Percentiles rank a stretch among this genome's conserved stretches.
phyloP scores from a whole-genome alignment of 2,888 invertebrate genomes.

The Dryadula phaetusa region DNA sequence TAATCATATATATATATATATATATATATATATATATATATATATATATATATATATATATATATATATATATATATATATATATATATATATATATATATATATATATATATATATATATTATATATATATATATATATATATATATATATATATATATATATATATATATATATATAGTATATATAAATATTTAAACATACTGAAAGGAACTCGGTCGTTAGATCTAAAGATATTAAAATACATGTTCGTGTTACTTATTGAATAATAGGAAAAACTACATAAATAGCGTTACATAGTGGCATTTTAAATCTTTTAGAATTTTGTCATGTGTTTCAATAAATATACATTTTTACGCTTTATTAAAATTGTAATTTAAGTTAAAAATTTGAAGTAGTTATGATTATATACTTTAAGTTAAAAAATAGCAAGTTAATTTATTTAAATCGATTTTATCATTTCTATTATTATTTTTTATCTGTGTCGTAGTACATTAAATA shows the following conservation, averaged over 20 bases:
- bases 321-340: background rate
- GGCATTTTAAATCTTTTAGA: constrained; percentile 21
- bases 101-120: background rate
- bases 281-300: constrained; percentile 20
- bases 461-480: background rate
- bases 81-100: constrained; percentile 1
- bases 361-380: constrained; percentile 2
- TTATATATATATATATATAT: background rate
- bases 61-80: background rate
- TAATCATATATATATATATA: background rate
- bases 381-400: background rate
- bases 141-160: background rate
- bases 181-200: background rate
- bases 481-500: constrained; percentile 1
- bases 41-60: background rate
- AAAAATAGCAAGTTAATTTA: constrained; percentile 4
- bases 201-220: constrained; percentile 39
- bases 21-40: background rate
- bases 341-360: constrained; percentile 7
- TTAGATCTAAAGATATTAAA: constrained; percentile 31
- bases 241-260: constrained; percentile 32
- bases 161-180: background rate
- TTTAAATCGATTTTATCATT: constrained; percentile 9
- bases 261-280: constrained; percentile 15
- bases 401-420: no score